These are phyloP conservation scores for Eremophila alpestris DNA, from an alignment of 2,797 vertebrate genomes.

Conservation along the genomic window DNA sequence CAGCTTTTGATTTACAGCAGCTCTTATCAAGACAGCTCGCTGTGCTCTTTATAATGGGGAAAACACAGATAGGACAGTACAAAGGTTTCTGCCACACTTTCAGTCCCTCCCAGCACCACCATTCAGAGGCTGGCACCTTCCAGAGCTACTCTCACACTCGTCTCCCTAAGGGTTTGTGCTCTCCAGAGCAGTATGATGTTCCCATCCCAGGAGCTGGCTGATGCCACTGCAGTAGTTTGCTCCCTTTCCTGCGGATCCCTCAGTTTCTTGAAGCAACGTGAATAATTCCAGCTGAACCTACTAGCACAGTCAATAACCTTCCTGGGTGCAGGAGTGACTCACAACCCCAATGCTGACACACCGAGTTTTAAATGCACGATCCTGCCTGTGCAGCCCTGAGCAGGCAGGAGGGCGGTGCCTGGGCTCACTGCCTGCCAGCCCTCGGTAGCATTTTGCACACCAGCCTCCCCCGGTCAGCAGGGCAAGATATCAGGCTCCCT, in stretches of 20 bases:
- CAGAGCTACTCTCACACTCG: accelerated
- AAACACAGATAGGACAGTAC: neutral
- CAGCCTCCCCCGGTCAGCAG: neutral
- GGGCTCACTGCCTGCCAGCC: neutral
- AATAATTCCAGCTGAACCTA: neutral
- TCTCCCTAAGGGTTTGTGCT: neutral
- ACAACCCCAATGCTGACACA: neutral
- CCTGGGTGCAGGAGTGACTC: accelerated
- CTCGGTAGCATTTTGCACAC: neutral
- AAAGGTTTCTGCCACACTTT: neutral
- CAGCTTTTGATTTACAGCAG: neutral
- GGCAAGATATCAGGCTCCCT: neutral
- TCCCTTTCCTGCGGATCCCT: neutral
- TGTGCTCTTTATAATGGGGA: neutral
- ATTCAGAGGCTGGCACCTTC: accelerated
- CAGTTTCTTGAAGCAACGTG: accelerated
- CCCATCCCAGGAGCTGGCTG: neutral
- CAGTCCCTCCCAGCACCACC: neutral
- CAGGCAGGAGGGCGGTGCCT: neutral
- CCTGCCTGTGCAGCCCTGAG: neutral
- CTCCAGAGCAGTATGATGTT: neutral
- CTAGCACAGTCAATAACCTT: neutral
- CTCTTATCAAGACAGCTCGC: neutral
- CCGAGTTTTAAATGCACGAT: accelerated
- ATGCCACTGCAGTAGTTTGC: neutral